These are phyloP conservation scores for Eristalis pertinax DNA, from an alignment of 2,888 invertebrate genomes.

Conservation along the genomic window DNA sequence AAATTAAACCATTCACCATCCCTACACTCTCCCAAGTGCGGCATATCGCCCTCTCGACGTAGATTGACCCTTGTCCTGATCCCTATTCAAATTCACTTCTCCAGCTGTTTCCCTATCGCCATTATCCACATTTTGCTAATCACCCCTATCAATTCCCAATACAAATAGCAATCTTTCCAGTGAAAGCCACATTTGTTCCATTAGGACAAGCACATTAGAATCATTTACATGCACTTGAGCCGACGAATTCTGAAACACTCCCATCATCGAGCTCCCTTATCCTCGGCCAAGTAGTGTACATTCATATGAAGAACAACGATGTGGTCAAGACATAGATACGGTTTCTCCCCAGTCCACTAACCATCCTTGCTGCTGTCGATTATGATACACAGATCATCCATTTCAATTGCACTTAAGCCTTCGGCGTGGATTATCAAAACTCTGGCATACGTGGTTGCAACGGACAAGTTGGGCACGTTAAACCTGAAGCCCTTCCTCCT, in stretches of 20 bases:
- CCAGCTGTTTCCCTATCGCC: not conserved
- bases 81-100: not conserved
- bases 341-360: not conserved
- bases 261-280: not conserved
- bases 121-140: not conserved
- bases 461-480: not conserved
- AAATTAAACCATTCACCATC: not conserved
- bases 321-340: not conserved
- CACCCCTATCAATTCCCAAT: conserved; percentile 20
- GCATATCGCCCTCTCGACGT: not conserved
- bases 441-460: not conserved
- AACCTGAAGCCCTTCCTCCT: not conserved
- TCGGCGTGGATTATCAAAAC: not conserved
- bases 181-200: conserved; percentile 14
- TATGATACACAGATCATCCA: conserved; percentile 22
- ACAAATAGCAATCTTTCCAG: conserved; percentile 3
- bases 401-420: conserved; percentile 17
- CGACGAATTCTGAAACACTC: not conserved
- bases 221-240: conserved; percentile 31
- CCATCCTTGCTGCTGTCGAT: conserved; percentile 8
- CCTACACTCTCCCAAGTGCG: not conserved
- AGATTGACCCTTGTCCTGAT: not conserved
- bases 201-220: conserved; percentile 19
- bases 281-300: not conserved
- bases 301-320: not conserved